A percentile compares a stretch with the other conserved stretches of the same genome.
Evolutionary conservation across 37 sponge, comb jelly and placozoan genomes (phyloP).

Genomic region (Spongilla lacustris): DNA sequence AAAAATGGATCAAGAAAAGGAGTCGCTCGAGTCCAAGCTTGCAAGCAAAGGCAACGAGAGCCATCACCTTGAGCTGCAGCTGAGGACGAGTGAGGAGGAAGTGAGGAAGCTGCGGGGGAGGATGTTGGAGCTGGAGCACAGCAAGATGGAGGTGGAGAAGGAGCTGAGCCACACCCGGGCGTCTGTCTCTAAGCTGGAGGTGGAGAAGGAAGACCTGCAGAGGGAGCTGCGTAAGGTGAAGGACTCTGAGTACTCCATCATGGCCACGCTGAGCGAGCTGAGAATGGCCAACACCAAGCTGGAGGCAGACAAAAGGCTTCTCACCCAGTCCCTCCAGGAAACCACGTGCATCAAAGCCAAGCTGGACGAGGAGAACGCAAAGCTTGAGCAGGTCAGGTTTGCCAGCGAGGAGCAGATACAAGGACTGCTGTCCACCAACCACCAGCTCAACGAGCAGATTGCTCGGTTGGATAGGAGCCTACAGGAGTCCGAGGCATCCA

Average conservation of each 20-base stretch:
- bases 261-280: constrained; percentile 37
- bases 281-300: constrained; percentile 34
- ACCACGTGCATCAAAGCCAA: constrained; percentile 18
- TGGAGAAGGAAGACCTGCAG: constrained; percentile 51
- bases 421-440: constrained; percentile 10
- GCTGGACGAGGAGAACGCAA: constrained; percentile 45
- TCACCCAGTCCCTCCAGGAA: constrained; percentile 38
- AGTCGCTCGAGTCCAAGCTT: constrained; percentile 21
- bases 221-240: constrained; percentile 13
- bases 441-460: constrained; percentile 45
- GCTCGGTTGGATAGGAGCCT: constrained; percentile 36
- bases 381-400: constrained; percentile 7
- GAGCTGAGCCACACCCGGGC: constrained; percentile 18
- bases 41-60: constrained; percentile 7
- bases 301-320: constrained; percentile 39
- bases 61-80: constrained; percentile 39
- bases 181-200: constrained; percentile 12
- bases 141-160: constrained; percentile 21
- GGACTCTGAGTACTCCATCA: constrained; percentile 15
- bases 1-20: constrained; percentile 34
- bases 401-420: constrained; percentile 46
- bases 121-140: constrained; percentile 26
- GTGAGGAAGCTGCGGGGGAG: constrained; percentile 11
- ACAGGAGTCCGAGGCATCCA: not conserved
- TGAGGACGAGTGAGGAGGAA: constrained; percentile 27